Evolutionary conservation across 92 coral and sea anemone genomes (phyloP).

Genomic region (Muricea muricata): DNA sequence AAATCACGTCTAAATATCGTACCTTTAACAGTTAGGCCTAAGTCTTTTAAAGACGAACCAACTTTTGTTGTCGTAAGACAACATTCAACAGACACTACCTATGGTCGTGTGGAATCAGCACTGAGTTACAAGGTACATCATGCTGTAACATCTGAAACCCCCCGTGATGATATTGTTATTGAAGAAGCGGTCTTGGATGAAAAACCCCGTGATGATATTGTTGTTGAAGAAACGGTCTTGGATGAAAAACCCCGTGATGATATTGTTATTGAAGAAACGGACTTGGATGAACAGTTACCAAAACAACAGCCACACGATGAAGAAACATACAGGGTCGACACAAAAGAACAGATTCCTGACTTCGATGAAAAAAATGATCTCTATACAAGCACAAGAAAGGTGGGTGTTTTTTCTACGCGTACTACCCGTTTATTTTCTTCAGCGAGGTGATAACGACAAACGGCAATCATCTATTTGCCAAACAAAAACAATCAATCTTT

Average conservation of each 20-base stretch:
- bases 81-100: constrained; percentile 21
- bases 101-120: constrained; percentile 15
- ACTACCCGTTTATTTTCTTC: too few species aligned
- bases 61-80: neutral
- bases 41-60: neutral
- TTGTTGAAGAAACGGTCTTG: constrained; percentile 22
- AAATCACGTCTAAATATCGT: constrained; percentile 18
- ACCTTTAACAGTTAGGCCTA: constrained; percentile 23
- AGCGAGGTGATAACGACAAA: too few species aligned
- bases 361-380: neutral
- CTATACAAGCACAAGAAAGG: neutral
- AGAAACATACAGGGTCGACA: neutral
- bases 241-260: constrained; percentile 22
- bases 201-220: constrained; percentile 14
- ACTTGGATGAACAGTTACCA: neutral
- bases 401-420: neutral
- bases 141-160: constrained; percentile 32
- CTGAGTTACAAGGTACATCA: constrained; percentile 14
- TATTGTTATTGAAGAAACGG: constrained; percentile 19
- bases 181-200: neutral
- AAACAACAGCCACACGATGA: neutral
- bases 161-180: constrained; percentile 24
- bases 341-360: neutral
- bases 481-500: too few species aligned
- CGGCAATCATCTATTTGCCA: too few species aligned